phyloP scores from a whole-genome alignment of 2,888 invertebrate genomes.

The Tromatobia lineatoria region DNA sequence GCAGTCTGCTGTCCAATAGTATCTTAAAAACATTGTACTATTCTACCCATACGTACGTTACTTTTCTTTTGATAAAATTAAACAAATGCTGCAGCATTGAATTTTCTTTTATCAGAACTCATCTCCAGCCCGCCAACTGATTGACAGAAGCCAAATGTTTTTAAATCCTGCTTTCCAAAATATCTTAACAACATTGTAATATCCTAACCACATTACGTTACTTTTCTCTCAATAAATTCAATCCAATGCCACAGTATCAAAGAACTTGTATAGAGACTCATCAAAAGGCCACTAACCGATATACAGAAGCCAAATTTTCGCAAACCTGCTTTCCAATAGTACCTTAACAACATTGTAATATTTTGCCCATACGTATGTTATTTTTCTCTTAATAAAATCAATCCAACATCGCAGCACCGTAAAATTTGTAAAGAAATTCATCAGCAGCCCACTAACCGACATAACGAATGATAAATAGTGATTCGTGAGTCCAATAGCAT shows the following conservation, averaged over 20 bases:
- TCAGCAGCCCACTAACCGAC: slow-evolving; percentile 12
- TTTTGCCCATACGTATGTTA: neutral
- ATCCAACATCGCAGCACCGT: neutral
- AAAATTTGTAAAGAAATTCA: neutral
- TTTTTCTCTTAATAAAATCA: neutral
- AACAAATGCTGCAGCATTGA: neutral
- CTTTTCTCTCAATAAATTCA: too few species aligned
- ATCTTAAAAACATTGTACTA: neutral
- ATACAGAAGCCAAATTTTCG: neutral
- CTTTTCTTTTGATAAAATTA: neutral
- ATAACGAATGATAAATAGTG: slow-evolving; percentile 12
- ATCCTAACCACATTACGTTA: too few species aligned
- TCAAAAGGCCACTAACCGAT: slow-evolving; percentile 3
- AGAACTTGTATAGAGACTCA: neutral
- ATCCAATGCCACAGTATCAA: too few species aligned
- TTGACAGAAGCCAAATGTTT: too few species aligned
- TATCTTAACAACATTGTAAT: too few species aligned
- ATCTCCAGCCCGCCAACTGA: too few species aligned
- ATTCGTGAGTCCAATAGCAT: neutral
- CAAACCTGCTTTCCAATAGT: neutral
- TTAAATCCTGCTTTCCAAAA: too few species aligned
- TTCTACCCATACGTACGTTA: neutral
- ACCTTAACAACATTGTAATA: neutral
- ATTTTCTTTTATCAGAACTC: too few species aligned
- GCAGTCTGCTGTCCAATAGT: neutral